Evolutionary conservation across 2,797 vertebrate genomes (phyloP), one percentile per base, ranked within the genome.

Genomic region (Erpetoichthys calabaricus): DNA sequence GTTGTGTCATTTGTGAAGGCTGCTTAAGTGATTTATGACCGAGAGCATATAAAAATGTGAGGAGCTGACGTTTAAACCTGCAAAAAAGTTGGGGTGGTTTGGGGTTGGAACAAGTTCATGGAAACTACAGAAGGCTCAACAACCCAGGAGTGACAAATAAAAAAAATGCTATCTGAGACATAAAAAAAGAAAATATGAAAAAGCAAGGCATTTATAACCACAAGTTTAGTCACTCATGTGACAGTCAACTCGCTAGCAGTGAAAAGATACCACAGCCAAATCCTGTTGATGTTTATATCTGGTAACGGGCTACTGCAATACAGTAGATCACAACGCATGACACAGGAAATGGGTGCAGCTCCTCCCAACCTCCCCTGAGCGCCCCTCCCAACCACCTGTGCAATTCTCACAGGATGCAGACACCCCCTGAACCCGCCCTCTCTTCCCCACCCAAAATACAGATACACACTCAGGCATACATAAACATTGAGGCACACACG

Each of bases 271-370:
- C 53, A 5, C 60, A 62, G 64, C 73, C 62, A 44, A 73, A 69
- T 74, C 64, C 59, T 63, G 78, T 62, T 77, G 74, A 73, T 62
- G 41, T 44, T 43, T 4, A 41, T 45, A 53, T 72, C 54, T 68
- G 61, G 73, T 70, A 68, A 68, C 65, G 55, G 74, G 73, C 73
- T 74, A 45, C 73, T 4, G 52, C 65, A 74, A 79, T 74, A 64
- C 64, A 75, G 79, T 61, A 7, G 66, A 68, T 66, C 62, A 52
- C 67, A 59, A 62, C 58, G 65, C 63, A 59, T 9, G 8, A 73
- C 70, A 71, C 76, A 87, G 91, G 91, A 93, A 89, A 88, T 85
- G 88, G 89, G 86, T 76, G 80, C 63, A 25, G 53, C 68, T 79
- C 77, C 74, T 74, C 70, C 66, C 70, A 69, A 71, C 77, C 68